phyloP scores from a whole-genome alignment of 2,888 invertebrate species.

The Lasioglossum vierecki region DNA sequence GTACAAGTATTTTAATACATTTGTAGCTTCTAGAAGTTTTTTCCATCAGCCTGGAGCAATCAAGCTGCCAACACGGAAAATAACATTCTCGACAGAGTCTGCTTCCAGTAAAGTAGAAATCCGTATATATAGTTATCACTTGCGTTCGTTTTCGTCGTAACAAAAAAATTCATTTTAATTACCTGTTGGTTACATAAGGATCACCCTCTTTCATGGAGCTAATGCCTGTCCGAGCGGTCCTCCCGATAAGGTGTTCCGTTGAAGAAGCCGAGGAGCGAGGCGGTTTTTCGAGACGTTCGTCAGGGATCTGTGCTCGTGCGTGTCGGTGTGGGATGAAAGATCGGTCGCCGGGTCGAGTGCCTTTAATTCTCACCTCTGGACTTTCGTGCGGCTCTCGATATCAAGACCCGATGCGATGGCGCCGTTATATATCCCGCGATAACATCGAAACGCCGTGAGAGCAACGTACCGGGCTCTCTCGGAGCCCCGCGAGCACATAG shows the following conservation, averaged over 20 bases:
- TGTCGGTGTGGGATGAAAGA: conserved; percentile 41
- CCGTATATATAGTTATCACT: not conserved
- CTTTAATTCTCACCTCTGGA: conserved; percentile 69
- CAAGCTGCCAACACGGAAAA: not conserved
- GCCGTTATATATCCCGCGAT: conserved; percentile 69
- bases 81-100: not conserved
- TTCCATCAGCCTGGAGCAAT: not conserved
- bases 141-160: not conserved
- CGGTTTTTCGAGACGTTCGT: not conserved
- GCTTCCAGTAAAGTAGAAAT: not conserved
- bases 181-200: conserved; percentile 5
- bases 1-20: no score
- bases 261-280: not conserved
- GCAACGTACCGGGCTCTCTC: conserved; percentile 45
- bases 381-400: conserved; percentile 63
- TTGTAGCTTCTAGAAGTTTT: not conserved
- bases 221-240: conserved; percentile 1
- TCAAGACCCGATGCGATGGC: conserved; percentile 66
- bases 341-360: conserved; percentile 51
- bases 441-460: conserved; percentile 68
- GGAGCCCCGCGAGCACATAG: conserved; percentile 39
- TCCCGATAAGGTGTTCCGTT: not conserved
- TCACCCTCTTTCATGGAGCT: not conserved
- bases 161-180: not conserved
- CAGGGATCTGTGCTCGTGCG: not conserved